Evolutionary conservation across 2,888 invertebrate species (phyloP).

Genomic region (Tinea pellionella): DNA sequence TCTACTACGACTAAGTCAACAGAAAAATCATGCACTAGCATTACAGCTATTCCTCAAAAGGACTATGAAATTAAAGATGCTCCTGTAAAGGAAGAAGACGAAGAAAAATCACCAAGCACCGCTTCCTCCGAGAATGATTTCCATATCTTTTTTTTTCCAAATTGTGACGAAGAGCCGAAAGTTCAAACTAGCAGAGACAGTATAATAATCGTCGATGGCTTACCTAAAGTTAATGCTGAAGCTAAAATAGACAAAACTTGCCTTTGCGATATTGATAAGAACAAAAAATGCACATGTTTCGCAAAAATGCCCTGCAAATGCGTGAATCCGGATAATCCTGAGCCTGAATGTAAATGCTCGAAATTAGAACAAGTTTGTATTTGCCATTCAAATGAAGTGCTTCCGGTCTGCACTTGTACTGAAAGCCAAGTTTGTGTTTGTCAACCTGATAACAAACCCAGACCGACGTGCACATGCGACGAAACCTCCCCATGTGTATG

Average conservation of each 20-base stretch:
- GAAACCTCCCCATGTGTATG: constrained; percentile 49
- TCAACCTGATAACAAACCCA: constrained; percentile 32
- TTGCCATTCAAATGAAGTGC: constrained; percentile 35
- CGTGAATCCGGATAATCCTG: constrained; percentile 28
- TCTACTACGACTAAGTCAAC: constrained; percentile 15
- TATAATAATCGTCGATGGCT: constrained; percentile 40
- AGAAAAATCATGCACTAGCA: constrained; percentile 19
- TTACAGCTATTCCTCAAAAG: constrained; percentile 18
- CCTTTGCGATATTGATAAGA: constrained; percentile 31
- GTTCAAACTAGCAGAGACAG: constrained; percentile 37
- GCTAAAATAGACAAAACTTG: constrained; percentile 28
- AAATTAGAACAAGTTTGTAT: constrained; percentile 38
- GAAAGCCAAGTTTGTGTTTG: constrained; percentile 39
- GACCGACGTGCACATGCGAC: constrained; percentile 39
- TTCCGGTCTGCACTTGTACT: constrained; percentile 37
- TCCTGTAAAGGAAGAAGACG: constrained; percentile 25
- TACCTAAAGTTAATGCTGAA: constrained; percentile 42
- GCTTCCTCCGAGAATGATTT: constrained; percentile 43
- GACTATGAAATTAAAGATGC: constrained; percentile 23
- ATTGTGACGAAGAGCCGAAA: constrained; percentile 15
- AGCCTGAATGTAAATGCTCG: constrained; percentile 38
- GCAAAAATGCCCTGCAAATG: constrained; percentile 44
- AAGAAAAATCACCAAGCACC: constrained; percentile 23
- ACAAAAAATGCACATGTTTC: constrained; percentile 41
- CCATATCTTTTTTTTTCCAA: constrained; percentile 55